Evolutionary conservation across 2,888 invertebrate genomes (phyloP).

Genomic region (Arrhopalites spinosus): DNA sequence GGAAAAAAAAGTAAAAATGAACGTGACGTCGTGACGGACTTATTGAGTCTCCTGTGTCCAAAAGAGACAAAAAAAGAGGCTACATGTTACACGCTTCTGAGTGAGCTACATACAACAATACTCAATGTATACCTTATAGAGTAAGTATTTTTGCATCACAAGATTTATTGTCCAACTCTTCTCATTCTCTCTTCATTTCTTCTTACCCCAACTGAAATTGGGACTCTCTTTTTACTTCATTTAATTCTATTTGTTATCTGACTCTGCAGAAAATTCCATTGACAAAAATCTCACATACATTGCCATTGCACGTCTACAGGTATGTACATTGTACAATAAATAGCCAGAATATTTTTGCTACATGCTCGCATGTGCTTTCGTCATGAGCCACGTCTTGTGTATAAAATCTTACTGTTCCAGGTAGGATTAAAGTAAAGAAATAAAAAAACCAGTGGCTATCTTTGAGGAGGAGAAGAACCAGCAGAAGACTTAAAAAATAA

Average conservation of each 20-base stretch:
- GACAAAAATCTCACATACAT: background rate
- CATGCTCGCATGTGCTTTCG: too few species aligned
- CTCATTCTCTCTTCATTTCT: background rate
- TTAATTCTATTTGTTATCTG: background rate
- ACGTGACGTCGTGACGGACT: constrained; percentile 1
- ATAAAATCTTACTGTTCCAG: too few species aligned
- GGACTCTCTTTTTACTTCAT: background rate
- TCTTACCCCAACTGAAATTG: background rate
- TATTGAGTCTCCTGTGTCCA: background rate
- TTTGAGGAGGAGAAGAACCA: too few species aligned
- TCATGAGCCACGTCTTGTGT: too few species aligned
- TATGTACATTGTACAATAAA: too few species aligned
- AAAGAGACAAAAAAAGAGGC: background rate
- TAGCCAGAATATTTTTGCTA: too few species aligned
- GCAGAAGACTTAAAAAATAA: too few species aligned
- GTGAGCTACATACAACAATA: background rate
- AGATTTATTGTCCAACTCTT: background rate
- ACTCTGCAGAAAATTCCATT: background rate
- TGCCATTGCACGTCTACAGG: too few species aligned
- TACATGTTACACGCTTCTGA: background rate
- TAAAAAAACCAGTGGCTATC: too few species aligned
- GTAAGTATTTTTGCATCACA: background rate
- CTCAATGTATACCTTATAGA: too few species aligned
- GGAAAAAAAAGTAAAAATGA: background rate
- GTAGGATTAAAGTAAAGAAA: too few species aligned